Percentiles rank a stretch among this genome's conserved stretches.
These are phyloP conservation scores for Pyrocoelia pectoralis DNA, from an alignment of 2,888 invertebrate species.

Conservation along the genomic window DNA sequence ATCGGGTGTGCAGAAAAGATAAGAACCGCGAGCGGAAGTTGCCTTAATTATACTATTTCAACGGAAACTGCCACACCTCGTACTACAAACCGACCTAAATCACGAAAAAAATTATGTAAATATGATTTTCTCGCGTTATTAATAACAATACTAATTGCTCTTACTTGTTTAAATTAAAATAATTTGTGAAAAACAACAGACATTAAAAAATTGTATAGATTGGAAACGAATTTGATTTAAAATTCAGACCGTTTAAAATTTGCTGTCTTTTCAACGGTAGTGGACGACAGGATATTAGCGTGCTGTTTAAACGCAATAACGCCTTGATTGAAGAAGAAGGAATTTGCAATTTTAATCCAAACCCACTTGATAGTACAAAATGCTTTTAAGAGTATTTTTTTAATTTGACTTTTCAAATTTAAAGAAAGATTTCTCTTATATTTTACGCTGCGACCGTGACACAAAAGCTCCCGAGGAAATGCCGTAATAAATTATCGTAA, in stretches of 20 bases:
- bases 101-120: constrained; percentile 26
- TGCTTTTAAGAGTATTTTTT: neutral
- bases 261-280: constrained; percentile 16
- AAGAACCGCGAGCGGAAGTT: constrained; percentile 35
- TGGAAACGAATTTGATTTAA: constrained; percentile 13
- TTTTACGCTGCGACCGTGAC: too few species aligned
- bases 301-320: constrained; percentile 20
- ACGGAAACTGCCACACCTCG: constrained; percentile 29
- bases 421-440: neutral
- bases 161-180: neutral
- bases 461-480: too few species aligned
- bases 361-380: neutral
- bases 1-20: constrained; percentile 35
- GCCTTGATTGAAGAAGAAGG: constrained; percentile 11
- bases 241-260: constrained; percentile 11
- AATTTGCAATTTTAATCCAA: constrained; percentile 15
- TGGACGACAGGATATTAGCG: constrained; percentile 22
- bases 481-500: too few species aligned
- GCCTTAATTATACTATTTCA: constrained; percentile 36
- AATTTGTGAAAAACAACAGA: neutral
- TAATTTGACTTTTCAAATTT: neutral
- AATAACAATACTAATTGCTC: neutral
- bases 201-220: constrained; percentile 6
- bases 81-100: constrained; percentile 31
- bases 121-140: constrained; percentile 11